A percentile compares a stretch with the other conserved stretches of the same genome.
These are phyloP conservation scores for Julus scanicus DNA, from an alignment of 2,888 invertebrate species.

Conservation along the genomic window DNA sequence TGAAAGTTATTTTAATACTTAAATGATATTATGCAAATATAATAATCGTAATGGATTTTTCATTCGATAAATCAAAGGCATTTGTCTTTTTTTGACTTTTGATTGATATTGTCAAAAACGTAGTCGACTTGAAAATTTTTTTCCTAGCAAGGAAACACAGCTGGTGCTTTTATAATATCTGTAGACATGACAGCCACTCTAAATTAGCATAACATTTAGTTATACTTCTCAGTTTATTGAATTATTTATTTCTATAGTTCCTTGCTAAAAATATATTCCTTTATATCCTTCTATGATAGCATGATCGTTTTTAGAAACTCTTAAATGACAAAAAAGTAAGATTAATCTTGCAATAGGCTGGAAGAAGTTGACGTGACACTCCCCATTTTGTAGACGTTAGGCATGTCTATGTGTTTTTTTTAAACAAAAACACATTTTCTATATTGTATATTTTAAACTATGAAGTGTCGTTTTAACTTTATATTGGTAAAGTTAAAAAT, in stretches of 20 bases:
- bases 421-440: too few relatives aligned
- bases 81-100: not conserved
- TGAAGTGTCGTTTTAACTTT: too few relatives aligned
- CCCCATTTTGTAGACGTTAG: too few relatives aligned
- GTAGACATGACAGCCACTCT: not conserved
- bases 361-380: too few relatives aligned
- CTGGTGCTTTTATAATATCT: not conserved
- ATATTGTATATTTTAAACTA: too few relatives aligned
- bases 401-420: too few relatives aligned
- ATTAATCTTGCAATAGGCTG: not conserved
- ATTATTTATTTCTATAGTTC: not conserved
- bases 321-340: not conserved
- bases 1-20: not conserved
- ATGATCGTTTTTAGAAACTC: not conserved
- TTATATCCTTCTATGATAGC: not conserved
- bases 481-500: too few relatives aligned
- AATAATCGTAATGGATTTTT: conserved; percentile 18
- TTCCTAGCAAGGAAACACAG: not conserved
- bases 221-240: not conserved
- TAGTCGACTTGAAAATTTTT: not conserved
- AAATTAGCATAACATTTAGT: conserved; percentile 26
- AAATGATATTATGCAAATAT: not conserved
- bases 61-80: conserved; percentile 26
- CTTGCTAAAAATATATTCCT: not conserved
- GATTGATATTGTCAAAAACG: not conserved